A percentile compares a stretch with the other conserved stretches of the same genome.
These are phyloP conservation scores for Trisateles emortualis DNA, from an alignment of 2,888 invertebrate species.

Conservation along the genomic window DNA sequence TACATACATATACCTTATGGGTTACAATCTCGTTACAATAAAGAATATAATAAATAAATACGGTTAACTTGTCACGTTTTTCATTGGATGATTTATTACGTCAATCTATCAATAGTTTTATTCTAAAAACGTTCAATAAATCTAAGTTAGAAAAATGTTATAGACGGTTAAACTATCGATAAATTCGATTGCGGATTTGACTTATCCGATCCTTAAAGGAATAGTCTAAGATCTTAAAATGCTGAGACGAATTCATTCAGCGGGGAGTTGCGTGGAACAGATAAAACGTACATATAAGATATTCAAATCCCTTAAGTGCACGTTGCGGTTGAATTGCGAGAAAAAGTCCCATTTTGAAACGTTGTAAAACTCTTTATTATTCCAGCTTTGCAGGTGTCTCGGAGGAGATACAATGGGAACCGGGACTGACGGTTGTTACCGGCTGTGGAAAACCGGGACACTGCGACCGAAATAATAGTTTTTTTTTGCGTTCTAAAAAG, in stretches of 20 bases:
- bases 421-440: slow-evolving; percentile 66
- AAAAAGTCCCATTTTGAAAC: slow-evolving; percentile 84
- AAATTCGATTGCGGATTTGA: slow-evolving; percentile 34
- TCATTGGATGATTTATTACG: too few species aligned
- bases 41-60: too few species aligned
- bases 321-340: slow-evolving; percentile 84
- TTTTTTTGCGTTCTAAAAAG: slow-evolving; percentile 51
- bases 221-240: slow-evolving; percentile 73
- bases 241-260: slow-evolving; percentile 69
- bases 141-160: slow-evolving; percentile 22
- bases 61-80: too few species aligned
- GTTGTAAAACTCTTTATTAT: slow-evolving; percentile 86
- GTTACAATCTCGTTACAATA: too few species aligned
- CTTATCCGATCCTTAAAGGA: slow-evolving; percentile 59
- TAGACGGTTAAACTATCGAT: slow-evolving; percentile 28
- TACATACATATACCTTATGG: too few species aligned
- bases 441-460: slow-evolving; percentile 49
- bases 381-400: slow-evolving; percentile 83
- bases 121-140: not conserved
- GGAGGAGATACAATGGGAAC: slow-evolving; percentile 70
- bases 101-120: not conserved
- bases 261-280: slow-evolving; percentile 73
- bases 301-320: slow-evolving; percentile 87
- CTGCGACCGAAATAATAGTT: slow-evolving; percentile 62
- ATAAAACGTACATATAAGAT: slow-evolving; percentile 83